These are phyloP conservation scores for Geothlypis trichas DNA, from an alignment of 2,113 vertebrate species.

Conservation along the genomic window DNA sequence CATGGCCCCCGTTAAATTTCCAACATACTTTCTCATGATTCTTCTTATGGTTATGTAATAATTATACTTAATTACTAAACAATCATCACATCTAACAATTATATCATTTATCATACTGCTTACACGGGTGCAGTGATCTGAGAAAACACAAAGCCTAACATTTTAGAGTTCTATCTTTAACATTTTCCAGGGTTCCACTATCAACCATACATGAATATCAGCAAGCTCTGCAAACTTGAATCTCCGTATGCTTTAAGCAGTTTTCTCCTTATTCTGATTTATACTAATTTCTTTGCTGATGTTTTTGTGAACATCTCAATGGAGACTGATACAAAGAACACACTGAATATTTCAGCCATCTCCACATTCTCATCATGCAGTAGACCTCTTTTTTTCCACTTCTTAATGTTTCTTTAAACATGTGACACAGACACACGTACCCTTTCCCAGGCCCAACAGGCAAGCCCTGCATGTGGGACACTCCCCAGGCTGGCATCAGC, in stretches of 20 bases:
- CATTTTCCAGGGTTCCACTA: no score
- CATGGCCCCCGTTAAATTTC: no score
- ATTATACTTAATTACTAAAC: no score
- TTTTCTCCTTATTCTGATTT: not conserved
- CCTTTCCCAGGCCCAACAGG: not conserved
- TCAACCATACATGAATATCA: not conserved
- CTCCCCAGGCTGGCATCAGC: not conserved
- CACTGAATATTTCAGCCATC: not conserved
- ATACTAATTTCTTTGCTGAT: not conserved
- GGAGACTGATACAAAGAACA: not conserved
- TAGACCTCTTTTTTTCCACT: not conserved
- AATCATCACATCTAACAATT: no score
- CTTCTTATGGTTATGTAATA: no score
- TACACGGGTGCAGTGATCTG: no score
- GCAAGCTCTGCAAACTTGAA: not conserved
- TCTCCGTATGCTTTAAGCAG: not conserved
- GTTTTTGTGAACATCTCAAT: not conserved
- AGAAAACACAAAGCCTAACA: no score
- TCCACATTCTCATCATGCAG: not conserved
- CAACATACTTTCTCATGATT: no score
- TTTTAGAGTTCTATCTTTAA: no score
- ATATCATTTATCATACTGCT: no score
- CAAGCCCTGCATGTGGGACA: not conserved
- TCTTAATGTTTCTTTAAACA: not conserved
- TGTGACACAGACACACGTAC: fast-evolving